Conservation (phyloP, 2,113 vertebrate genomes). For the Trinectes maculatus region DNA sequence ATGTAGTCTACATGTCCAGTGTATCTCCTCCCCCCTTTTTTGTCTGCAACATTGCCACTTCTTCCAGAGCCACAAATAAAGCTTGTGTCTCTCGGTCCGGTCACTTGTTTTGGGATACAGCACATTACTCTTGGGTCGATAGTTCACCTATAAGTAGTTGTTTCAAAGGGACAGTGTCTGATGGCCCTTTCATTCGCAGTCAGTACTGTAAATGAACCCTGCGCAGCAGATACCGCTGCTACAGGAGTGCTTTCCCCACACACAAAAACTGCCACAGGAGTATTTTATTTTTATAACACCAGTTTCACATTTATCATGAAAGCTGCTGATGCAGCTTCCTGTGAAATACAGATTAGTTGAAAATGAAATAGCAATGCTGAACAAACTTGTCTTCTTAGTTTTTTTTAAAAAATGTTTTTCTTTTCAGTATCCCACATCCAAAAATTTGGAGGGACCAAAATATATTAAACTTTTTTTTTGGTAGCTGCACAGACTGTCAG, state of each 20-base stretch:
- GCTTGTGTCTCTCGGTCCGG: slow-evolving; percentile 50
- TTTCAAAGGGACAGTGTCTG: neutral
- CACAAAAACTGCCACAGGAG: neutral
- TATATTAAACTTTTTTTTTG: neutral
- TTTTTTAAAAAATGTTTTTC: neutral
- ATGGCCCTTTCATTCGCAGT: neutral
- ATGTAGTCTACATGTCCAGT: slow-evolving; percentile 49
- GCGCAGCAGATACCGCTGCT: neutral
- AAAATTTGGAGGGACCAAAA: neutral
- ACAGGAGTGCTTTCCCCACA: neutral
- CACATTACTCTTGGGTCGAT: slow-evolving; percentile 34
- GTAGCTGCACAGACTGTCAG: neutral
- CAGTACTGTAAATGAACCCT: slow-evolving; percentile 32
- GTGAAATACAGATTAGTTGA: slow-evolving; percentile 14
- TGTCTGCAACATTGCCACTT: slow-evolving; percentile 59
- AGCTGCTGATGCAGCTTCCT: slow-evolving; percentile 2
- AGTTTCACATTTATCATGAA: slow-evolving; percentile 1
- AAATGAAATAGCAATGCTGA: slow-evolving; percentile 20
- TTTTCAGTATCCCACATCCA: neutral
- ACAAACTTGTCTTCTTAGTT: neutral
- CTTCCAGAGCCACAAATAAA: slow-evolving; percentile 74
- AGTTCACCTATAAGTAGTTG: neutral
- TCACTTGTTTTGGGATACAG: slow-evolving; percentile 17
- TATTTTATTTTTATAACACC: slow-evolving; percentile 9
- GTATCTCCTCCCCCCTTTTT: slow-evolving; percentile 54